A percentile compares a stretch with the other conserved stretches of the same genome.
These are phyloP conservation scores for Pelvicachromis taeniatus DNA, from an alignment of 2,113 vertebrate genomes.

Conservation along the genomic window DNA sequence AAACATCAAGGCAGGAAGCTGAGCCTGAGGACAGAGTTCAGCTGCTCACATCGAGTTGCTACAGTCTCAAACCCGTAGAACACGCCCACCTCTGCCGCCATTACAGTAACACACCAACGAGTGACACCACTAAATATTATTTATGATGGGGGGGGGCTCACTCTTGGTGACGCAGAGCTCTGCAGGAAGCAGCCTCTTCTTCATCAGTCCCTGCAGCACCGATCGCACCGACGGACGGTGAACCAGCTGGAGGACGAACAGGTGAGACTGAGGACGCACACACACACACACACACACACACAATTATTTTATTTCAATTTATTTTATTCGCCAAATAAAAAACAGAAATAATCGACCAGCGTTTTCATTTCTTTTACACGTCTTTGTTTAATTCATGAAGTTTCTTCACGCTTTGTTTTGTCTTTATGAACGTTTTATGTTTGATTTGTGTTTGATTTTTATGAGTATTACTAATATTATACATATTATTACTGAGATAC, in stretches of 20 bases:
- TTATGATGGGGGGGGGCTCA: slow-evolving; percentile 51
- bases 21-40: background rate
- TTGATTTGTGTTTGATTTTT: too few relatives aligned
- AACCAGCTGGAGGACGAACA: slow-evolving; percentile 92
- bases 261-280: slow-evolving; percentile 78
- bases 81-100: background rate
- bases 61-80: too few relatives aligned
- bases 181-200: slow-evolving; percentile 88
- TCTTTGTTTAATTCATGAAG: too few relatives aligned
- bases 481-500: too few relatives aligned
- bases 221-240: slow-evolving; percentile 89
- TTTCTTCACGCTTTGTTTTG: too few relatives aligned
- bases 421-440: too few relatives aligned
- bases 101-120: background rate
- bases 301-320: too few relatives aligned
- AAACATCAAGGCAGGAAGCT: background rate
- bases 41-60: background rate
- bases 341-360: too few relatives aligned
- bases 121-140: background rate
- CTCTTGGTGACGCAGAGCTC: slow-evolving; percentile 95
- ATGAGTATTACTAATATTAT: too few relatives aligned
- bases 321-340: too few relatives aligned
- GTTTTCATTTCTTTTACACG: too few relatives aligned
- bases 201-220: slow-evolving; percentile 91
- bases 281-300: background rate